These are phyloP conservation scores for Heliconius himera DNA, from an alignment of 1,140 invertebrate species.

Conservation along the genomic window DNA sequence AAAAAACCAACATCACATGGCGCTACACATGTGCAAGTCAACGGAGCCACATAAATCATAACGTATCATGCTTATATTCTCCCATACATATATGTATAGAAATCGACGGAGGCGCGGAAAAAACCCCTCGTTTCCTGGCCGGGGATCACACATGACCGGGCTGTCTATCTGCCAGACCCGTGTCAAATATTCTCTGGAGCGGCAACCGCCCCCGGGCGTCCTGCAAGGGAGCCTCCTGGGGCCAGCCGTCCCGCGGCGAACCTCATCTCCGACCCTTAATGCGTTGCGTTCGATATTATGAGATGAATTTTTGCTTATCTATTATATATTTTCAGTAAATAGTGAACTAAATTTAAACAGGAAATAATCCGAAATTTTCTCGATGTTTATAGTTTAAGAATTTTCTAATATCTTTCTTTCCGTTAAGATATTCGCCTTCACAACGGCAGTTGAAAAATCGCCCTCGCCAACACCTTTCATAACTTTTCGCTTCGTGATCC, in stretches of 20 bases:
- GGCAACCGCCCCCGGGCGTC: conserved; percentile 70
- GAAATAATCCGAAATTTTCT: background rate
- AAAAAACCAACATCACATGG: conserved; percentile 62
- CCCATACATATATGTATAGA: conserved; percentile 52
- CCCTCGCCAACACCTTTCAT: conserved; percentile 76
- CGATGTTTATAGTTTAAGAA: background rate
- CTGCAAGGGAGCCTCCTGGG: conserved; percentile 68
- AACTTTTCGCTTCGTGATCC: conserved; percentile 81
- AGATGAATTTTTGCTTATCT: conserved; percentile 72
- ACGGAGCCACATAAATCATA: conserved; percentile 74
- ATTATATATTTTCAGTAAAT: conserved; percentile 18
- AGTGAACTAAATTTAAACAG: background rate
- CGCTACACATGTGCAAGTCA: conserved; percentile 71
- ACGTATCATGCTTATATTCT: conserved; percentile 60
- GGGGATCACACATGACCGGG: conserved; percentile 80
- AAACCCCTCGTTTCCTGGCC: conserved; percentile 77
- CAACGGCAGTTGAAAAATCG: conserved; percentile 70
- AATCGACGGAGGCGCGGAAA: conserved; percentile 75
- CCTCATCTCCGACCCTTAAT: conserved; percentile 79
- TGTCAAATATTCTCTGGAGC: conserved; percentile 81
- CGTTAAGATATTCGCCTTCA: conserved; percentile 75
- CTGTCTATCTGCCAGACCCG: conserved; percentile 81
- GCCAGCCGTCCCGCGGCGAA: conserved; percentile 77
- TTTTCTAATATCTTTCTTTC: conserved; percentile 68
- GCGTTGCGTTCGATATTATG: conserved; percentile 67